Conservation (phyloP, 2,797 vertebrate species). For the Argya squamiceps region DNA sequence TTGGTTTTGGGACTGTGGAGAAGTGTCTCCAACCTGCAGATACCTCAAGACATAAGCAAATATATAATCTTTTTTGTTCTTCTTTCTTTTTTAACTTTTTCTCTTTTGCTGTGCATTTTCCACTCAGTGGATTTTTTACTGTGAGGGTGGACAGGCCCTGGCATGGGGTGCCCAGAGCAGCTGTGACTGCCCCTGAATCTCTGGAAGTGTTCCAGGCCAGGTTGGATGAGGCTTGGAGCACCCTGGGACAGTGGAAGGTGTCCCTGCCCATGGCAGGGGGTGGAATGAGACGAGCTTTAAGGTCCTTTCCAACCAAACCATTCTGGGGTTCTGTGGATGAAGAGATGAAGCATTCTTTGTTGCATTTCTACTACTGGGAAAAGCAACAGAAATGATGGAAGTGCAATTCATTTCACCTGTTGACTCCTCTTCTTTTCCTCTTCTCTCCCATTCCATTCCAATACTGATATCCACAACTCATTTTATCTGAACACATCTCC, state of each 20-base stretch:
- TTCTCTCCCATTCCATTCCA: background rate
- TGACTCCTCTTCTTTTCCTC: background rate
- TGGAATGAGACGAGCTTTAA: background rate
- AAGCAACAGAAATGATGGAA: background rate
- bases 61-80: accelerated
- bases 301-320: background rate
- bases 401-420: background rate
- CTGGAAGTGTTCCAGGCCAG: background rate
- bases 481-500: background rate
- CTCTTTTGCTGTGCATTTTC: background rate
- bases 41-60: background rate
- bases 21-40: background rate
- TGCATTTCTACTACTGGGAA: background rate
- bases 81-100: accelerated
- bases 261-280: background rate
- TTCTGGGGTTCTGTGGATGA: accelerated
- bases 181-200: background rate
- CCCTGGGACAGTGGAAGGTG: accelerated
- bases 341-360: background rate
- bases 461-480: background rate
- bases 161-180: background rate
- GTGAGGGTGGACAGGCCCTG: accelerated
- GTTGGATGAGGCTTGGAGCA: accelerated
- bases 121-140: background rate
- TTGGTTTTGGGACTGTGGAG: background rate